A percentile compares a stretch with the other conserved stretches of the same genome.
Conservation (phyloP, 1,140 invertebrate species). For the Artemia franciscana region DNA sequence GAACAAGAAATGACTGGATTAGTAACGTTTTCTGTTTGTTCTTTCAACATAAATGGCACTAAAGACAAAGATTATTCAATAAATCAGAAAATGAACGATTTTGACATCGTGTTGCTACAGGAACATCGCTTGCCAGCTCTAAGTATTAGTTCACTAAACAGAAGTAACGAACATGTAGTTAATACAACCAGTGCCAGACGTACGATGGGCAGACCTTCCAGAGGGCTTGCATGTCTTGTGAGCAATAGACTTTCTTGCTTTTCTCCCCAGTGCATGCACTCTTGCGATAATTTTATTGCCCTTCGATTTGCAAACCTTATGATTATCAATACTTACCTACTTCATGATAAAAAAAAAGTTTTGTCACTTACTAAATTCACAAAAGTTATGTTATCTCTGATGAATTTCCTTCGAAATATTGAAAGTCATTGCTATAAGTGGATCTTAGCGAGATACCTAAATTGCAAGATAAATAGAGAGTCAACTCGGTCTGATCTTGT, state of each 20-base stretch:
- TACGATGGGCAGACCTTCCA: background rate
- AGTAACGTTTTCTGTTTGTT: background rate
- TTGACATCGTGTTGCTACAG: background rate
- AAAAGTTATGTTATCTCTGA: background rate
- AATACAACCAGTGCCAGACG: background rate
- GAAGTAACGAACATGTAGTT: background rate
- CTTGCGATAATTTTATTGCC: background rate
- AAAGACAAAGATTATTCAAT: background rate
- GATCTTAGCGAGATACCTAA: background rate
- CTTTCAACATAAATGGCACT: background rate
- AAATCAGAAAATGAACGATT: background rate
- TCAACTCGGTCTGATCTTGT: background rate
- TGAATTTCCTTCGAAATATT: background rate
- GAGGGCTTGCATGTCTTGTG: background rate
- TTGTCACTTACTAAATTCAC: background rate
- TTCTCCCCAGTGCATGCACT: background rate
- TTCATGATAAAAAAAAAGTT: background rate
- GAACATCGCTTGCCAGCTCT: background rate
- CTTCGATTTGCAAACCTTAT: background rate
- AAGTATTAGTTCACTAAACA: background rate
- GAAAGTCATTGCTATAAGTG: background rate
- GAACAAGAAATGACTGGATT: background rate
- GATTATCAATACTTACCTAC: background rate
- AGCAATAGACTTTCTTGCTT: background rate
- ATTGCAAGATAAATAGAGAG: background rate